phyloP scores from a whole-genome alignment of 35 echinoderm and acorn worm genomes.

The Ptychodera flava region DNA sequence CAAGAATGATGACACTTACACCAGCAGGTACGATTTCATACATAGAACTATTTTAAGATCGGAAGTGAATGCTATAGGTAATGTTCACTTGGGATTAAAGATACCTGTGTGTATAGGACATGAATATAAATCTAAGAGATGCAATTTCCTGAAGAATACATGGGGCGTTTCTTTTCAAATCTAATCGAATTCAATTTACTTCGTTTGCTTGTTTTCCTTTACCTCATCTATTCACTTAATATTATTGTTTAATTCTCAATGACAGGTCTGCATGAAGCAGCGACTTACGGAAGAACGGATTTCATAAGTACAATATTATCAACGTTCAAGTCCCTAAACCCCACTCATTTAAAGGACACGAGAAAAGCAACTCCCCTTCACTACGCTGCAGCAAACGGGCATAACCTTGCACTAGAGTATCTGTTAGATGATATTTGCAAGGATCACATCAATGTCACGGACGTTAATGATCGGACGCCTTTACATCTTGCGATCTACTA shows the following conservation, averaged over 20 bases:
- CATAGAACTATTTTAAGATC: no score
- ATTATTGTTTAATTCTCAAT: no score
- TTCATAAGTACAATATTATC: not conserved
- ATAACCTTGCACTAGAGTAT: not conserved
- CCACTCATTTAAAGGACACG: not conserved
- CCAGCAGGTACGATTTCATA: not conserved
- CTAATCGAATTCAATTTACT: no score
- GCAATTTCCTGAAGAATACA: no score
- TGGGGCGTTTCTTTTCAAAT: no score
- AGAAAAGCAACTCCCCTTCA: not conserved
- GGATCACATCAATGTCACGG: not conserved
- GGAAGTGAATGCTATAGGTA: no score
- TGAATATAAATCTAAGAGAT: no score
- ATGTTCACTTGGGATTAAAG: no score
- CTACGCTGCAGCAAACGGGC: not conserved
- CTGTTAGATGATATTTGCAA: not conserved
- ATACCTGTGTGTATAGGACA: no score
- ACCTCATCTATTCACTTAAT: no score
- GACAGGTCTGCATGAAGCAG: not conserved
- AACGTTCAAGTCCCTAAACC: not conserved
- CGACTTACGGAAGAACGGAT: not conserved
- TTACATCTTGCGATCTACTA: not conserved
- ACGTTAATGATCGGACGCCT: not conserved
- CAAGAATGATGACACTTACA: not conserved
- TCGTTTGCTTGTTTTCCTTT: no score